Base-by-base conservation (phyloP, 2,797 vertebrate species). In the Denticeps clupeoides region DNA sequence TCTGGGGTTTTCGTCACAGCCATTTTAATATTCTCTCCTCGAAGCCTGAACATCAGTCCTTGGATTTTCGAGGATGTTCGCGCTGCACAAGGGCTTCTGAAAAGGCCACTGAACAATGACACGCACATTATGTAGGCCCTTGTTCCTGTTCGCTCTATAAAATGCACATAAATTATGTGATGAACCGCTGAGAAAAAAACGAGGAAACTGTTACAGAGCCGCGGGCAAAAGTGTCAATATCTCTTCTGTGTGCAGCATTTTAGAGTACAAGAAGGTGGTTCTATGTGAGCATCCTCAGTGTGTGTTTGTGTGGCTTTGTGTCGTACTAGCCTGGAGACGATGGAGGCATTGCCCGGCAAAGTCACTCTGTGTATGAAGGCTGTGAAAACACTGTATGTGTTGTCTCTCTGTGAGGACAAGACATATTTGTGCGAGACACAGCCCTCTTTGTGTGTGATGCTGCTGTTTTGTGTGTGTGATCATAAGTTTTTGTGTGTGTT, bases 241-340 rank as follows among this genome's bases (percentile, higher is more conserved):
- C 31, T 33, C 13, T 37, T 66, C 7, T 44, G 38, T 18, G 12
- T 21, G 23, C 16, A n/a, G 13, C 33, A 64, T 63, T 66, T 71
- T 62, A 58, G 55, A 63, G 59, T 49, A 54, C 28, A 7, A 27
- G 10, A 2, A 7, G 43, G 51, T 56, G 38, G 55, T 16, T 24
- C 18, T 50, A 45, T 57, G 56, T 59, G 67, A 54, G 55, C 68
- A 65, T 57, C 65, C n/a, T 63, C 41, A 70, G 56, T 63, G 64
- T 72, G 65, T 55, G 56, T 56, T 60, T 15, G 56, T 62, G 60
- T 76, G 60, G 74, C 71, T 74, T 79, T 81, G 79, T 79, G 76
- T 83, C 62, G 76, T 76, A 82, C 76, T 78, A 78, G 57, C 72
- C 75, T 84, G 77, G 69, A 54, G 65, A 37, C 32, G 12, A 31